Conservation (phyloP, 2,797 vertebrate species). For the Cyprinella venusta region DNA sequence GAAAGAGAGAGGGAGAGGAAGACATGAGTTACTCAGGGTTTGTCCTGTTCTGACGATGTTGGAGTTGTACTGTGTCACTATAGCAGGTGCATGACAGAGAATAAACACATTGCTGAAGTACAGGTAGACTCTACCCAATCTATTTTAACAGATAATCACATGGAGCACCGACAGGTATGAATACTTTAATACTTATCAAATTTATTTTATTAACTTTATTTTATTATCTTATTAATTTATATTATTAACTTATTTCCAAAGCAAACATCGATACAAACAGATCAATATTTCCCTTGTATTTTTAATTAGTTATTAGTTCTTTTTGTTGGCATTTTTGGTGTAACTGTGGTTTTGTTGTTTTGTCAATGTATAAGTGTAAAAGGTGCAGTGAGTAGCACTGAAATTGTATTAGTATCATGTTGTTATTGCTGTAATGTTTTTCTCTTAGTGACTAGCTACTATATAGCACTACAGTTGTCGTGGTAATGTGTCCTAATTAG, state of each 20-base stretch:
- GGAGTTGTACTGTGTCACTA: neutral
- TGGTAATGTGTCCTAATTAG: conserved; percentile 3
- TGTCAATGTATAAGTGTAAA: neutral
- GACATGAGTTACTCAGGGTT: neutral
- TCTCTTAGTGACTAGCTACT: neutral
- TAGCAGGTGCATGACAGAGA: conserved; percentile 1
- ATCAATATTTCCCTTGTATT: neutral
- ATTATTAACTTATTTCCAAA: neutral
- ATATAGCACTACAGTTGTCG: neutral
- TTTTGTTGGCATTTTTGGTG: neutral
- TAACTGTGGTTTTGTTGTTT: neutral
- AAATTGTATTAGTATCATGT: neutral
- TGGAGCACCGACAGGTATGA: conserved; percentile 38
- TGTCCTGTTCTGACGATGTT: conserved; percentile 17
- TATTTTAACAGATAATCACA: neutral
- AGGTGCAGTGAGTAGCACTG: neutral
- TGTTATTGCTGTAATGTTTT: neutral
- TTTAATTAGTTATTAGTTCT: neutral
- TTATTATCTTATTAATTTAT: no score
- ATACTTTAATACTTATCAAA: neutral
- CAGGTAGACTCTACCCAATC: conserved; percentile 2
- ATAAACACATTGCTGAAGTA: neutral
- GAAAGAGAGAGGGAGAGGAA: conserved; percentile 10
- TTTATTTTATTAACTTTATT: no score
- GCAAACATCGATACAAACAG: neutral